These are phyloP conservation scores for Falco peregrinus DNA, from an alignment of 2,797 vertebrate species.

Conservation along the genomic window DNA sequence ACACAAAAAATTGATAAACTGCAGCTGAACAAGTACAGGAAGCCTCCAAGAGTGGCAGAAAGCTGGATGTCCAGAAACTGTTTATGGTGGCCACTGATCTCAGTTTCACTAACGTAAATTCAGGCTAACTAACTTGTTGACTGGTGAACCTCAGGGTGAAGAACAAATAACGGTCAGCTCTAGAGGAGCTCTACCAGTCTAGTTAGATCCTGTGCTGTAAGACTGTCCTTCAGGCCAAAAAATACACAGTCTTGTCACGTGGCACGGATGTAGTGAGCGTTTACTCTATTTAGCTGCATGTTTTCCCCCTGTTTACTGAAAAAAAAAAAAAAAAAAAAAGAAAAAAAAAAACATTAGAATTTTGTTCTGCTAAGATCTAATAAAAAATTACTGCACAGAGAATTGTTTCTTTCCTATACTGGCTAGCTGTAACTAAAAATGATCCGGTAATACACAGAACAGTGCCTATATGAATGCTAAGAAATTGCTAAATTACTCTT, in stretches of 20 bases:
- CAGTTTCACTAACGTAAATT: not conserved
- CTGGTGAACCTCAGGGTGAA: not conserved
- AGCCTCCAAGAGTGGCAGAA: not conserved
- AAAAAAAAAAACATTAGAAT: not conserved
- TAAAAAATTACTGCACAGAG: not conserved
- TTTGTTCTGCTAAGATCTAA: not conserved
- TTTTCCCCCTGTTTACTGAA: not conserved
- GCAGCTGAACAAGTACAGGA: not conserved
- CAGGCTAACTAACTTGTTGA: not conserved
- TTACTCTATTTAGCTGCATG: not conserved
- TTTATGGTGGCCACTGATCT: not conserved
- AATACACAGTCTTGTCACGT: not conserved
- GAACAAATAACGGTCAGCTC: not conserved
- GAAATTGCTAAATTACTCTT: constrained; percentile 62
- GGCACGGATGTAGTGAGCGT: not conserved
- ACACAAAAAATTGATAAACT: not conserved
- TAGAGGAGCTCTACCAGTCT: not conserved
- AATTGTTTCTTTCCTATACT: not conserved
- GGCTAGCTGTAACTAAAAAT: not conserved
- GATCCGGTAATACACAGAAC: not conserved
- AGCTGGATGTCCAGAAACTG: not conserved
- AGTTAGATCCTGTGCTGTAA: not conserved
- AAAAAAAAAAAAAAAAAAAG: too few relatives aligned
- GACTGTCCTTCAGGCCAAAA: not conserved
- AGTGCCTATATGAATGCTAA: not conserved